Evolutionary conservation across 1,140 invertebrate genomes (phyloP).

Genomic region (Drosophila mayri): DNA sequence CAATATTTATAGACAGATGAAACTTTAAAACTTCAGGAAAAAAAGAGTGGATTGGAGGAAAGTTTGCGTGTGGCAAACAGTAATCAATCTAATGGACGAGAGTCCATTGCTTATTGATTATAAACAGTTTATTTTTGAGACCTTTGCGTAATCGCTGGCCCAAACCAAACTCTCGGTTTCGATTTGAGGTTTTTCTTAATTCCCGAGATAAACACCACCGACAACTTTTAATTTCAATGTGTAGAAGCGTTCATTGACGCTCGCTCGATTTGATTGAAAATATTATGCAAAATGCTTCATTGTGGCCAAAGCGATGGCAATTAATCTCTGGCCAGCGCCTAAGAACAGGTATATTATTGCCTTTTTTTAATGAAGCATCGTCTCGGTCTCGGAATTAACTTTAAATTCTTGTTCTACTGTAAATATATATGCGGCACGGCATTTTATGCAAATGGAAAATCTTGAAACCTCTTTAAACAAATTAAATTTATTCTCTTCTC

Average conservation of each 20-base stretch:
- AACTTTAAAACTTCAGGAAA: slow-evolving; percentile 28
- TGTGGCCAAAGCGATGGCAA: slow-evolving; percentile 48
- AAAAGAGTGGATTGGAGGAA: slow-evolving; percentile 46
- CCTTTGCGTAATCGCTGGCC: slow-evolving; percentile 64
- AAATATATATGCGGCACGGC: slow-evolving; percentile 9
- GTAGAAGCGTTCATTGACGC: slow-evolving; percentile 74
- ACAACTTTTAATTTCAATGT: slow-evolving; percentile 72
- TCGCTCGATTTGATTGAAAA: slow-evolving; percentile 59
- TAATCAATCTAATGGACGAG: slow-evolving; percentile 62
- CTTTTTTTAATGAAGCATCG: slow-evolving; percentile 71
- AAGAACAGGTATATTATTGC: slow-evolving; percentile 69
- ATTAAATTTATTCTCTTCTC: slow-evolving; percentile 73
- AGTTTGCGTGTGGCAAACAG: slow-evolving; percentile 56
- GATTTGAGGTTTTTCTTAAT: slow-evolving; percentile 31
- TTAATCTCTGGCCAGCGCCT: slow-evolving; percentile 64
- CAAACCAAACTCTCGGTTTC: slow-evolving; percentile 71
- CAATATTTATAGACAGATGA: slow-evolving; percentile 47
- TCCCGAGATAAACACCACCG: slow-evolving; percentile 20
- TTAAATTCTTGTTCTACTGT: slow-evolving; percentile 44
- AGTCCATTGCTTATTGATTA: slow-evolving; percentile 39
- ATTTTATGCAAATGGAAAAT: slow-evolving; percentile 81
- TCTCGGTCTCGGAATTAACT: slow-evolving; percentile 32
- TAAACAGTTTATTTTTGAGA: slow-evolving; percentile 67
- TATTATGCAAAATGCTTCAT: slow-evolving; percentile 64
- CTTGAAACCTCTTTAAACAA: slow-evolving; percentile 68